These are phyloP conservation scores for Saiga tatarica DNA, from an alignment of 2,113 vertebrate genomes.

Conservation along the genomic window DNA sequence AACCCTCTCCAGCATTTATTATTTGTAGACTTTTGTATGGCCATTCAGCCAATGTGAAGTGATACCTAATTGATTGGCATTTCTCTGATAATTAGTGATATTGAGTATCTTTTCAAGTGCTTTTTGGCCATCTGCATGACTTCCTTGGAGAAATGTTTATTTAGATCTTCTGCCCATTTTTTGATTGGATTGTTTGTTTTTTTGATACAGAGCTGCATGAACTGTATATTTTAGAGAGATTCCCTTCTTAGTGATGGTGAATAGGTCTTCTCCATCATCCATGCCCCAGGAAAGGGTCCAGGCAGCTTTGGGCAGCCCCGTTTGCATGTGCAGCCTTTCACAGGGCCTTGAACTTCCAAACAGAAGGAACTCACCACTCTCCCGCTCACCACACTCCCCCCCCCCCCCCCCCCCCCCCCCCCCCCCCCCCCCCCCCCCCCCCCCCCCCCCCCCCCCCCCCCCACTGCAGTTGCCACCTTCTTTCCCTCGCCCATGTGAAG, in stretches of 20 bases:
- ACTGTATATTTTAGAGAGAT: background rate
- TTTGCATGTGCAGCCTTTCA: background rate
- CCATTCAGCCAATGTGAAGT: background rate
- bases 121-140: background rate
- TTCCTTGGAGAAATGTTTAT: background rate
- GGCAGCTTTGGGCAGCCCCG: background rate
- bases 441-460: too few relatives aligned
- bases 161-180: background rate
- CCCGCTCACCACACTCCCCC: fast-evolving
- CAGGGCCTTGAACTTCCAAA: background rate
- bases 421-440: too few relatives aligned
- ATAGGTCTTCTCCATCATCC: background rate
- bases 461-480: background rate
- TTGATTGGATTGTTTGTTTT: background rate
- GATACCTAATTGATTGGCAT: background rate
- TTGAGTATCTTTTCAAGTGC: background rate
- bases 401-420: fast-evolving
- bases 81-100: background rate
- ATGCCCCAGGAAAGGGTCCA: fast-evolving
- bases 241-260: background rate
- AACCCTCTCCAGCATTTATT: background rate
- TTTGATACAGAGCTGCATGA: background rate
- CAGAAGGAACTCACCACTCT: background rate
- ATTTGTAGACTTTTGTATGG: background rate
- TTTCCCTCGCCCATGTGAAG: background rate